These are phyloP conservation scores for Saccostrea cuccullata DNA, from an alignment of 1,140 invertebrate species.

Conservation along the genomic window DNA sequence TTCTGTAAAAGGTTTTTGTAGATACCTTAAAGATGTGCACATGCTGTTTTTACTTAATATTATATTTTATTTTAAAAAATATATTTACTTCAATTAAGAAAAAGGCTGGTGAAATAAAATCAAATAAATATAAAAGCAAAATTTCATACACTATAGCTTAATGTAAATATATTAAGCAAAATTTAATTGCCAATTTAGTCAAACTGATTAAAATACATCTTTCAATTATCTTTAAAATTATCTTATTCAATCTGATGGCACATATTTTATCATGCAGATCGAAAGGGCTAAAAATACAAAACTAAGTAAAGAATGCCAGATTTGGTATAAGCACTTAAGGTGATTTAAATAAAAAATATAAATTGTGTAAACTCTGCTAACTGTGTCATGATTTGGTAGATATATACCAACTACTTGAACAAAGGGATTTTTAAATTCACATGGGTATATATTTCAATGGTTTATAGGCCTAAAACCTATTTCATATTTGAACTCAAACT, in stretches of 20 bases:
- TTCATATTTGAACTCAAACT: too few species aligned
- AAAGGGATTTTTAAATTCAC: conserved; percentile 2
- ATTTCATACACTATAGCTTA: too few species aligned
- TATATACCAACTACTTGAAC: not conserved
- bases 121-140: too few species aligned
- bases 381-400: not conserved
- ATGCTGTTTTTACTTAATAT: too few species aligned
- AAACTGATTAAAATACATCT: not conserved
- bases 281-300: not conserved
- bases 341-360: not conserved
- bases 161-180: not conserved
- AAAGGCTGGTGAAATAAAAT: too few species aligned
- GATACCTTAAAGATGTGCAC: too few species aligned
- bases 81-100: too few species aligned
- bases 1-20: too few species aligned
- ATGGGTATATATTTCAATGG: not conserved
- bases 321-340: not conserved
- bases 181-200: not conserved
- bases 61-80: too few species aligned
- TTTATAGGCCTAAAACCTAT: not conserved
- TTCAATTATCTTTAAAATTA: not conserved
- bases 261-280: not conserved
- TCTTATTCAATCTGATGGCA: not conserved
- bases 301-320: not conserved
- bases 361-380: not conserved